Evolutionary conservation across 1,140 invertebrate species (phyloP), one percentile per base, ranked within the genome.

Genomic region (Hylaeus anthracinus): DNA sequence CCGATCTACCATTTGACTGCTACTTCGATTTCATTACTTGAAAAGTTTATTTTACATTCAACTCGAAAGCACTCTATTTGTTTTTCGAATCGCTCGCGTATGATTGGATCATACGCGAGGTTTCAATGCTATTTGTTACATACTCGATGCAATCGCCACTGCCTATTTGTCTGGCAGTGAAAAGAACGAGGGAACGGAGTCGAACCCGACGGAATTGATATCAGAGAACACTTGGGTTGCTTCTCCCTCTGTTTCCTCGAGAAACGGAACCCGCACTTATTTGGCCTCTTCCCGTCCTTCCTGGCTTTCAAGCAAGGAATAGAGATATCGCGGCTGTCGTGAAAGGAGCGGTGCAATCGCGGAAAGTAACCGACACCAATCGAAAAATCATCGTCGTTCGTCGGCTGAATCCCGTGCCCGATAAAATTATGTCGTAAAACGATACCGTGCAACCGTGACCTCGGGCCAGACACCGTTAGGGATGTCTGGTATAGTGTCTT

Each of bases 271-370:
- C 53, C 72, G 79, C 90, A 85, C 81, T 90, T 89, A 89, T 89
- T 90, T 76, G 85, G 87, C 85, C 82, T 90, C 88, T 81, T 80
- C 71, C 63, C 53, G 70, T 63, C 64, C 77, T 80, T 86, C 67
- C 65, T 76, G 84, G 74, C 72, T 84, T 83, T 88, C 86, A 67
- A 84, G 70, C 71, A 65, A 26, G 74, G 76, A 69, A 74, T 60
- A 86, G 48, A 86, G 84, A 76, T 77, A 82, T 78, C 74, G 66
- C 58, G 56, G 15, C 65, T n/a, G 65, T 39, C 45, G 56, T 58
- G 72, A 26, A 55, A 75, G 65, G 39, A 82, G 61, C 41, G 26
- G 51, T 2, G 58, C 56, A 79, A 79, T 86, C 86, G 85, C 83
- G 85, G 81, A 71, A 87, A 87, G 86, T 83, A 71, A 86, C 58